phyloP scores from a whole-genome alignment of 2,113 vertebrate species.

The Stegastes partitus region DNA sequence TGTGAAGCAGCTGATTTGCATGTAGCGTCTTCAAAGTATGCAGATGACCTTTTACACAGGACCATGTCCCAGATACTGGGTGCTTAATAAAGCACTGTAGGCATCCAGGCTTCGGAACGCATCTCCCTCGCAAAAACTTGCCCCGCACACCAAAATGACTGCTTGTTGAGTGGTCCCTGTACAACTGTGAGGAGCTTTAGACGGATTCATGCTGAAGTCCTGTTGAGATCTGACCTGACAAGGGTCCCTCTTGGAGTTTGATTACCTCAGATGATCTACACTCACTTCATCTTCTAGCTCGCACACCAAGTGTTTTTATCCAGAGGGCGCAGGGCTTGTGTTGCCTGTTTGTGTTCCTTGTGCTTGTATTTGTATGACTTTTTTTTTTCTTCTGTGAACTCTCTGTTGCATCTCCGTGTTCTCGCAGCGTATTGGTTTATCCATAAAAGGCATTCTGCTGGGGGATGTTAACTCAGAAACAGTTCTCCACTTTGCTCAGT shows the following conservation, averaged over 20 bases:
- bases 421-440: conserved; percentile 37
- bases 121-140: conserved; percentile 46
- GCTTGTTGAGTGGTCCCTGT: conserved; percentile 41
- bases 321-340: not conserved
- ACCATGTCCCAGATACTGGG: conserved; percentile 50
- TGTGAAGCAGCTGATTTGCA: conserved; percentile 48
- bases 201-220: conserved; percentile 59
- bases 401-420: conserved; percentile 32
- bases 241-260: conserved; percentile 55
- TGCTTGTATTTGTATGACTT: conserved; percentile 26
- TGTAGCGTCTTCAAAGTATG: conserved; percentile 52
- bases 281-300: conserved; percentile 26
- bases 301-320: conserved; percentile 21
- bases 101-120: conserved; percentile 37
- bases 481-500: conserved; percentile 43
- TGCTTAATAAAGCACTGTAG: conserved; percentile 54
- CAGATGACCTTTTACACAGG: conserved; percentile 62
- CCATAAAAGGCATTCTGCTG: conserved; percentile 46
- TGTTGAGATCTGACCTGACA: conserved; percentile 72
- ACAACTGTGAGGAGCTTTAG: conserved; percentile 38
- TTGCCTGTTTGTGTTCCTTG: not conserved
- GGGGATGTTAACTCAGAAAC: conserved; percentile 44
- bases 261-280: conserved; percentile 60
- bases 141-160: conserved; percentile 32
- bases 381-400: not conserved